A percentile compares a stretch with the other conserved stretches of the same genome.
phyloP scores from a whole-genome alignment of 2,113 vertebrate genomes.

The Numenius arquata region DNA sequence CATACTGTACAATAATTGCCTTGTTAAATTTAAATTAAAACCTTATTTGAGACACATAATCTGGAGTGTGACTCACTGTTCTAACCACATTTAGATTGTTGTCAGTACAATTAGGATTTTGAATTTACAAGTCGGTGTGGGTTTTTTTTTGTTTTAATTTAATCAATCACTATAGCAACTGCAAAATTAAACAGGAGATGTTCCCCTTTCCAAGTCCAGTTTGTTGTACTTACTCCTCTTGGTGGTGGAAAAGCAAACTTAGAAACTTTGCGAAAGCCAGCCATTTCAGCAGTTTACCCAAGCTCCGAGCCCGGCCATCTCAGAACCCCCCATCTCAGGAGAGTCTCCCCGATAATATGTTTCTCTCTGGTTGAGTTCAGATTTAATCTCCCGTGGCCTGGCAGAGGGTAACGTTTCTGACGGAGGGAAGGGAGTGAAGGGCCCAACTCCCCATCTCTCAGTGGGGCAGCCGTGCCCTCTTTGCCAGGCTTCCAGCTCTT shows the following conservation, averaged over 20 bases:
- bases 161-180: conserved; percentile 69
- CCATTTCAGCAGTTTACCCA: neutral
- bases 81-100: conserved; percentile 64
- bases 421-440: neutral
- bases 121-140: conserved; percentile 59
- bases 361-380: neutral
- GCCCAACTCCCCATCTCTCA: neutral
- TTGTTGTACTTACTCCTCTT: neutral
- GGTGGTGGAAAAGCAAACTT: neutral
- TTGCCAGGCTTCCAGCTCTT: too few relatives aligned
- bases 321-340: accelerated
- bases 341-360: neutral
- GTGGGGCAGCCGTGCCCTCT: accelerated
- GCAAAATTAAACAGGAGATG: conserved; percentile 51
- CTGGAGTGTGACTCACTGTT: conserved; percentile 62
- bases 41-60: conserved; percentile 65
- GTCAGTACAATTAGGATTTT: conserved; percentile 71
- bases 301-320: neutral
- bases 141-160: neutral
- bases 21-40: conserved; percentile 65
- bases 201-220: neutral
- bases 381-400: neutral
- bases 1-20: conserved; percentile 64
- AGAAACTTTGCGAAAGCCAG: neutral
- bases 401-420: neutral